A percentile compares a stretch with the other conserved stretches of the same genome.
Conservation (phyloP, 2,113 vertebrate species). For the Hemiprocne comata region DNA sequence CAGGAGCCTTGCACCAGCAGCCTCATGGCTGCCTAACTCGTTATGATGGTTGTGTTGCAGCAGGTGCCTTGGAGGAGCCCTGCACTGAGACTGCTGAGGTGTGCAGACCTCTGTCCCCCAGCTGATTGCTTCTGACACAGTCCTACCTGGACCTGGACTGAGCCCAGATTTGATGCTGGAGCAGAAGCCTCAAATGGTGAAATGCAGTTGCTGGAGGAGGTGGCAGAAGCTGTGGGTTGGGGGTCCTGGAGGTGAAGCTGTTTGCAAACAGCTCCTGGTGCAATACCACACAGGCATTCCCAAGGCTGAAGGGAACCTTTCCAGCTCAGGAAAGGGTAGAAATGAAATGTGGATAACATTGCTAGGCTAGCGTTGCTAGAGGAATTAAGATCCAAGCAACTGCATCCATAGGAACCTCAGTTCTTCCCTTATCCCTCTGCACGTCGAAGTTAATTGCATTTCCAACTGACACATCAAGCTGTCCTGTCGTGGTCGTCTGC, state of each 20-base stretch:
- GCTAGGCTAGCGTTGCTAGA: conserved; percentile 32
- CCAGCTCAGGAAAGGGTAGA: neutral
- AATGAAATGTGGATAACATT: neutral
- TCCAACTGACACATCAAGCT: conserved; percentile 40
- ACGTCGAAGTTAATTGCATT: conserved; percentile 50
- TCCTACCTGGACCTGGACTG: rapidly evolving
- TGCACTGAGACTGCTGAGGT: neutral
- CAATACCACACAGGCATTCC: neutral
- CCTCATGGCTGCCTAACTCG: neutral
- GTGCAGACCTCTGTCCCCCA: rapidly evolving
- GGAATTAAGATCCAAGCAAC: conserved; percentile 56
- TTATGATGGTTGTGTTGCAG: neutral
- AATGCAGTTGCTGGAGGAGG: neutral
- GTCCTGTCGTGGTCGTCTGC: neutral
- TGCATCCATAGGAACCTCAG: conserved; percentile 55
- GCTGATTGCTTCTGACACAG: neutral
- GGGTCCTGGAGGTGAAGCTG: neutral
- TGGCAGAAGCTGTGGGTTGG: neutral
- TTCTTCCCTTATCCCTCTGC: conserved; percentile 30
- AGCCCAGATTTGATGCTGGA: neutral
- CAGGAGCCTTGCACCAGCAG: neutral
- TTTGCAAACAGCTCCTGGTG: neutral
- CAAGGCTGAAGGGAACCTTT: neutral
- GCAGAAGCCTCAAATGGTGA: neutral
- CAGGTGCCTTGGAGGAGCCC: neutral